Base-by-base conservation (phyloP, 2,888 invertebrate species). In the Lasioglossum calceatum region DNA sequence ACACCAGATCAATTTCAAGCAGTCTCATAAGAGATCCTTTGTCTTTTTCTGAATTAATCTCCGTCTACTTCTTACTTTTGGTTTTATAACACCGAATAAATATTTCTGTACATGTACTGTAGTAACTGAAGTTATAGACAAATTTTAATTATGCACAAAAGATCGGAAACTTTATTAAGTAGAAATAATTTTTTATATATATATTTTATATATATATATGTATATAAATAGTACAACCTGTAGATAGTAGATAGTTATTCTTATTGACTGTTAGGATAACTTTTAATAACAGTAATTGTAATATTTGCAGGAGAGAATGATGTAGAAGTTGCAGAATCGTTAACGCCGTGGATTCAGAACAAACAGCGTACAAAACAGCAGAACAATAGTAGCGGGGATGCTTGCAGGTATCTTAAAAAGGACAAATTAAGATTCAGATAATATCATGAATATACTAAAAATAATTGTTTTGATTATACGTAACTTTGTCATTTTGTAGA, bases 291-390 rank as follows among this genome's bases (percentile, higher is more conserved):
- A 75, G 27, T 61, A 77, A 80, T 75, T 71, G 14, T 50, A 64
- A 79, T 77, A 14, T 86, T 90, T 86, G 10, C 91, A 96, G 96
- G 97, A 87, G 97, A 97, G 94, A 97, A 97, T 92, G 97, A 97
- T 93, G 97, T 97, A 16, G 97, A 97, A 93, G 96, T 96, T 89
- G 96, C 96, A 0, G 96, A 96, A 94, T 95, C 96, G 70, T 90
- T 94, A 47, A 87, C 92, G 50, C 93, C 94, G 0, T 94, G 94
- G 93, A 85, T 93, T 84, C 92, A 93, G 23, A 93, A 90, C 44
- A 94, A 95, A 75, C 93, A 92, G 58, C 91, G 91, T 76, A 79
- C 88, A 27, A 93, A 92, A 36, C 92, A 91, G 74, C 85, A 88
- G 75, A 86, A 75, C 32, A 81, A 70, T 27, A 75, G 64, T 32